Conservation (phyloP, 2,888 invertebrate species). For the Didymodactylos carnosus region DNA sequence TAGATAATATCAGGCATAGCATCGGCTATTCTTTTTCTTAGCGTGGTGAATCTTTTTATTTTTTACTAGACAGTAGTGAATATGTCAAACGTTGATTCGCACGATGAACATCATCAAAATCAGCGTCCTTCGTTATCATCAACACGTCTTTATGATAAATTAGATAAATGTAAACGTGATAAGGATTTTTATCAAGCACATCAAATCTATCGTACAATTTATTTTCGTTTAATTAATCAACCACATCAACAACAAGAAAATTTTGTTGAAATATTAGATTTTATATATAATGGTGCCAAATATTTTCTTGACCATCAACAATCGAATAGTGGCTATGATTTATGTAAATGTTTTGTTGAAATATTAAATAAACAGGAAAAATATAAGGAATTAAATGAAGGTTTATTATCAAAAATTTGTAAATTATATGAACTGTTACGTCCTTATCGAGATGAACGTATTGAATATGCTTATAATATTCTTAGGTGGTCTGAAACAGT, state of each 20-base stretch:
- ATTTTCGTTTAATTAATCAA: not conserved
- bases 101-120: no score
- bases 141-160: not conserved
- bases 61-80: no score
- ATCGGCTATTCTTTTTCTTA: no score
- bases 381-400: not conserved
- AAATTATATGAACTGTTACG: not conserved
- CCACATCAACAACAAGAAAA: not conserved
- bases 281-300: not conserved
- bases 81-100: no score
- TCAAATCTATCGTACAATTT: not conserved
- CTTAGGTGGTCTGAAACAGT: not conserved
- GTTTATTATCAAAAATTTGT: not conserved
- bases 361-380: not conserved
- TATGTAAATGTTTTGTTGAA: not conserved
- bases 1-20: no score
- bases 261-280: not conserved
- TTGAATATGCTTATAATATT: not conserved
- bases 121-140: not conserved
- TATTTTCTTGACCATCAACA: not conserved
- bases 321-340: not conserved
- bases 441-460: not conserved
- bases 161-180: not conserved
- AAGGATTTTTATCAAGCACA: not conserved
- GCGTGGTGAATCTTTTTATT: no score